Evolutionary conservation across 2,113 vertebrate species (phyloP).

Genomic region (Crypturellus undulatus): DNA sequence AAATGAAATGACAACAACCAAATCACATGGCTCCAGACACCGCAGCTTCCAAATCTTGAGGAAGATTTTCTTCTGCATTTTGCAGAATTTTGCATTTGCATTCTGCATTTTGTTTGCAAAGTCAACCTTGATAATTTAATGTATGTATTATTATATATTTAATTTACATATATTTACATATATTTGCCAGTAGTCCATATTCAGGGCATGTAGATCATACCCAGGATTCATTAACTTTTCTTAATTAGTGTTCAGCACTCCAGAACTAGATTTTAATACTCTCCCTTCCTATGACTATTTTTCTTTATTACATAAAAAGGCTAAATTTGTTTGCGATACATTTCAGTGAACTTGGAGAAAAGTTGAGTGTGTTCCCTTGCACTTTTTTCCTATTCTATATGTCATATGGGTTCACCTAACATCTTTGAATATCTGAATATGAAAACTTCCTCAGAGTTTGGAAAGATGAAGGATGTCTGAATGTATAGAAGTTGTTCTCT

Average conservation of each 20-base stretch:
- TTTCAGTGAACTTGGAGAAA: not conserved
- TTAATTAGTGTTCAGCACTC: not conserved
- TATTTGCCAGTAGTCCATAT: not conserved
- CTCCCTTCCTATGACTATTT: not conserved
- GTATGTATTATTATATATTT: no score
- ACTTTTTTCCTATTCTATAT: not conserved
- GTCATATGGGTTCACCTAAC: not conserved
- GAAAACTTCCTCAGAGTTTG: slow-evolving; percentile 8
- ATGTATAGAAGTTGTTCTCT: not conserved
- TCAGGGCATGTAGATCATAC: not conserved
- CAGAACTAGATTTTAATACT: not conserved
- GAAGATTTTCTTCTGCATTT: not conserved
- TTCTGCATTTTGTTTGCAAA: not conserved
- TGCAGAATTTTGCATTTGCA: no score
- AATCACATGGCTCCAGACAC: not conserved
- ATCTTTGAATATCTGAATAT: not conserved
- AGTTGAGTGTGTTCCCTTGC: not conserved
- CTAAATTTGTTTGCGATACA: not conserved
- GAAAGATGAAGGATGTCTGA: not conserved
- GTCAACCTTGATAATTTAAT: not conserved
- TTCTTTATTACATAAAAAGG: not conserved
- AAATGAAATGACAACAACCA: not conserved
- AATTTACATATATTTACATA: no score
- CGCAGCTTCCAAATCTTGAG: slow-evolving; percentile 26
- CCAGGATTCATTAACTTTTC: not conserved